phyloP scores from a whole-genome alignment of 2,113 vertebrate genomes.

The Lepus europaeus region DNA sequence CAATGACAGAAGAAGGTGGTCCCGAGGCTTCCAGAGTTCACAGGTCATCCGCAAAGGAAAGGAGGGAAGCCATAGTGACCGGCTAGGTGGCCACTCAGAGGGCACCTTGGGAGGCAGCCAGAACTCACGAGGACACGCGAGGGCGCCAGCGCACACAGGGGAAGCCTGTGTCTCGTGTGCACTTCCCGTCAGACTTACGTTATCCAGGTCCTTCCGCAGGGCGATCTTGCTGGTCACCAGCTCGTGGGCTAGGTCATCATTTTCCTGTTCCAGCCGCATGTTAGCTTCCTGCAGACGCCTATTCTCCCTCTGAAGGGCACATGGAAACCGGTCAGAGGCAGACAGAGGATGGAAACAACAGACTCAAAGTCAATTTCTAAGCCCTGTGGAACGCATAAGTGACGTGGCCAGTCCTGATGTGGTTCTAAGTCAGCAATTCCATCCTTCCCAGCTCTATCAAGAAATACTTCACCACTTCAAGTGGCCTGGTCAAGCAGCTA shows the following conservation, averaged over 20 bases:
- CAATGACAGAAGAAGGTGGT: background rate
- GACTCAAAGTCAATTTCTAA: slow-evolving; percentile 1
- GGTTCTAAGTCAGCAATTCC: background rate
- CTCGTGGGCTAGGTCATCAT: slow-evolving; percentile 98
- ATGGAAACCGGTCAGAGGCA: slow-evolving; percentile 42
- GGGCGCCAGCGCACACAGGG: background rate
- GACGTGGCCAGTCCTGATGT: background rate
- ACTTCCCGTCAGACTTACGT: slow-evolving; percentile 89
- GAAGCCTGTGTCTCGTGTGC: background rate
- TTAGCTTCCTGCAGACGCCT: slow-evolving; percentile 97
- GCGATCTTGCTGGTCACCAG: slow-evolving; percentile 99
- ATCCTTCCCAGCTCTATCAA: slow-evolving; percentile 24
- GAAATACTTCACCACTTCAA: slow-evolving; percentile 26
- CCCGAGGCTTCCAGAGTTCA: background rate
- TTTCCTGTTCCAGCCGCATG: slow-evolving; percentile 99
- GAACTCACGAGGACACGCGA: too few relatives aligned
- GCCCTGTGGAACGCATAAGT: background rate
- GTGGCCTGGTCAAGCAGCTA: slow-evolving; percentile 31
- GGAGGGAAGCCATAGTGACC: background rate
- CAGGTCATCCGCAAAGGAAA: too few relatives aligned
- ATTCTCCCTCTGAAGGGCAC: slow-evolving; percentile 93
- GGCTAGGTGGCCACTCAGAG: background rate
- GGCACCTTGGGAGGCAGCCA: background rate
- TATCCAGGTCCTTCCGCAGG: slow-evolving; percentile 97
- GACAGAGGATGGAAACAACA: background rate